phyloP scores from a whole-genome alignment of 1,140 invertebrate genomes.

The Dinothrombium tinctorium region DNA sequence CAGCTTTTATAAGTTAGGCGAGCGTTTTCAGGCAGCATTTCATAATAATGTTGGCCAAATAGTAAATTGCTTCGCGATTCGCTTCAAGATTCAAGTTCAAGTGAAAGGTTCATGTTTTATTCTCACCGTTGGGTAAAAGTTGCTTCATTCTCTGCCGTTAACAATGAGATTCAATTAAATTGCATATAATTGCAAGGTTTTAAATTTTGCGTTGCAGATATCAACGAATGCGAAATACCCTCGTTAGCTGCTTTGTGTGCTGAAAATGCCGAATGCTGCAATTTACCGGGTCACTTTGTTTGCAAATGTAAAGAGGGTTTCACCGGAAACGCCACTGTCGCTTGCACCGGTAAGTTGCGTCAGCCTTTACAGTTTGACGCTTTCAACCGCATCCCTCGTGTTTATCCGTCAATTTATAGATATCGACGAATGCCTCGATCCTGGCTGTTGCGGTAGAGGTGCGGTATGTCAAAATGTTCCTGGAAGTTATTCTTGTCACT shows the following conservation, averaged over 20 bases:
- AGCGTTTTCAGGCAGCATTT: too few species aligned
- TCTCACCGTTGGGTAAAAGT: too few species aligned
- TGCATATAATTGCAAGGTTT: too few species aligned
- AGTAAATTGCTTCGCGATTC: too few species aligned
- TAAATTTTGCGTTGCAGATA: constrained; percentile 34
- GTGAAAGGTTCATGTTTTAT: too few species aligned
- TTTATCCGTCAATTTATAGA: constrained; percentile 21
- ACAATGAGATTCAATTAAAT: too few species aligned
- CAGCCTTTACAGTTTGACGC: not conserved
- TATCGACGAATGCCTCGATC: constrained; percentile 35
- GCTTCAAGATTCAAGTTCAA: too few species aligned
- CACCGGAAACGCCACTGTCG: constrained; percentile 18
- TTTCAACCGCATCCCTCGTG: not conserved
- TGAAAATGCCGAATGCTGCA: constrained; percentile 75
- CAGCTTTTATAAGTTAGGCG: too few species aligned
- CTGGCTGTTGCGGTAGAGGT: constrained; percentile 13
- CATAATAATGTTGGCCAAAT: too few species aligned
- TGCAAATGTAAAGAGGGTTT: constrained; percentile 79
- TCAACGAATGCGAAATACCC: constrained; percentile 76
- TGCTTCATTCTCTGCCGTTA: too few species aligned
- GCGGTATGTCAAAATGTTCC: constrained; percentile 41
- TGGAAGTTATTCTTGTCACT: constrained; percentile 53
- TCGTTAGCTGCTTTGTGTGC: constrained; percentile 53
- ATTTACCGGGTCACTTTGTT: constrained; percentile 71
- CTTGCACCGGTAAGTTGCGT: constrained; percentile 14